phyloP scores from a whole-genome alignment of 2,888 invertebrate genomes.

The Ennomos fuscantarius region DNA sequence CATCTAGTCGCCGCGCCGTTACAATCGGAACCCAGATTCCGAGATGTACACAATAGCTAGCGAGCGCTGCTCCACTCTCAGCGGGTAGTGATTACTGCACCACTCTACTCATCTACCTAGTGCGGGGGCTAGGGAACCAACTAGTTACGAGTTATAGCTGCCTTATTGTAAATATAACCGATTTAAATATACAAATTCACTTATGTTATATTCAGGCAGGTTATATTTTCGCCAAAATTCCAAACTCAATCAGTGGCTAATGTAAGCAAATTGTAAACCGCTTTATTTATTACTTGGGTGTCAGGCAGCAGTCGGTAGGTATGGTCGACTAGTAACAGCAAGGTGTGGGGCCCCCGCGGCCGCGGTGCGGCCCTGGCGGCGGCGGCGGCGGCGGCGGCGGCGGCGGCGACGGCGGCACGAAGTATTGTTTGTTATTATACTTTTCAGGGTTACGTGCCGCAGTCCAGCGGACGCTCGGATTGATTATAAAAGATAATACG shows the following conservation, averaged over 20 bases:
- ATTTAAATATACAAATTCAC: no score
- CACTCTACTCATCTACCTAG: conserved; percentile 1
- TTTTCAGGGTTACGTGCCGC: conserved; percentile 36
- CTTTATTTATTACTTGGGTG: no score
- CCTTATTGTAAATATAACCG: no score
- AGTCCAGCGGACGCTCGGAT: no score
- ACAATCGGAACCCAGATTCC: conserved; percentile 21
- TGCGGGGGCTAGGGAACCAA: background rate
- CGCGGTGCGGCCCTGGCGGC: conserved; percentile 11
- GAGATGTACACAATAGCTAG: conserved; percentile 17
- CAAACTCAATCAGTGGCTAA: no score
- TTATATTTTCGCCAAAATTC: no score
- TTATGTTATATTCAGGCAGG: no score
- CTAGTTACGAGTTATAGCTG: background rate
- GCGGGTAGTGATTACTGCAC: conserved; percentile 38
- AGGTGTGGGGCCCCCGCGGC: background rate
- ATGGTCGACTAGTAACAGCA: background rate
- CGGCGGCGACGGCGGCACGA: conserved; percentile 30
- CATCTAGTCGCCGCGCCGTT: background rate
- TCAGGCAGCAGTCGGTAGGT: no score
- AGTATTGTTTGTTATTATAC: conserved; percentile 50
- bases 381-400: conserved; percentile 8
- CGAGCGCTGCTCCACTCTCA: conserved; percentile 12
- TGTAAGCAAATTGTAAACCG: no score
- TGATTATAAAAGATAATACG: background rate